A percentile compares a stretch with the other conserved stretches of the same genome.
Evolutionary conservation across 2,113 vertebrate genomes (phyloP).

Genomic region (Gorsachius goisagi): DNA sequence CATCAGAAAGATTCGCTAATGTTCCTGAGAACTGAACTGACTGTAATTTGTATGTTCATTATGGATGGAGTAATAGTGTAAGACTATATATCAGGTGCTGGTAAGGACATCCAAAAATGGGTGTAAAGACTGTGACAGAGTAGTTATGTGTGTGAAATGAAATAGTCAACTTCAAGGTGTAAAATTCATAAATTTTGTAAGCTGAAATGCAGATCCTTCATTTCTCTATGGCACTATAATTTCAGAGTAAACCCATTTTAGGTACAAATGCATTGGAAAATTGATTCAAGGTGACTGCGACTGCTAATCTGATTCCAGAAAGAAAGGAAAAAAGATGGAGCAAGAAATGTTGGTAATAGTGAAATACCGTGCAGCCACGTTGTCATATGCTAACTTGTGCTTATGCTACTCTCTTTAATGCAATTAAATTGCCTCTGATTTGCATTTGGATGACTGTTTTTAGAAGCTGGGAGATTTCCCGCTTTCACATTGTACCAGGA

Average conservation of each 20-base stretch:
- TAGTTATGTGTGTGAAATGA: not conserved
- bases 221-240: not conserved
- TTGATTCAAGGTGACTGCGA: not conserved
- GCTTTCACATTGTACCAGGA: not conserved
- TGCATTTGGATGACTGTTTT: not conserved
- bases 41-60: not conserved
- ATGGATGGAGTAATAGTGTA: not conserved
- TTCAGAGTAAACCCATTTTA: not conserved
- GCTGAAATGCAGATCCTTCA: not conserved
- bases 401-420: not conserved
- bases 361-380: not conserved
- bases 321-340: not conserved
- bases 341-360: not conserved
- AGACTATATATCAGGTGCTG: not conserved
- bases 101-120: not conserved
- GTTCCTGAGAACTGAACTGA: not conserved
- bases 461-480: not conserved
- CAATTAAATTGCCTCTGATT: not conserved
- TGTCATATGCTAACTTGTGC: not conserved
- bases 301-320: not conserved
- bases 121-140: not conserved
- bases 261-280: not conserved
- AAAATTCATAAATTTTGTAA: not conserved
- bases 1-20: not conserved
- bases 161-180: not conserved